These are phyloP conservation scores for Datnioides undecimradiatus DNA, from an alignment of 2,113 vertebrate species.

Conservation along the genomic window DNA sequence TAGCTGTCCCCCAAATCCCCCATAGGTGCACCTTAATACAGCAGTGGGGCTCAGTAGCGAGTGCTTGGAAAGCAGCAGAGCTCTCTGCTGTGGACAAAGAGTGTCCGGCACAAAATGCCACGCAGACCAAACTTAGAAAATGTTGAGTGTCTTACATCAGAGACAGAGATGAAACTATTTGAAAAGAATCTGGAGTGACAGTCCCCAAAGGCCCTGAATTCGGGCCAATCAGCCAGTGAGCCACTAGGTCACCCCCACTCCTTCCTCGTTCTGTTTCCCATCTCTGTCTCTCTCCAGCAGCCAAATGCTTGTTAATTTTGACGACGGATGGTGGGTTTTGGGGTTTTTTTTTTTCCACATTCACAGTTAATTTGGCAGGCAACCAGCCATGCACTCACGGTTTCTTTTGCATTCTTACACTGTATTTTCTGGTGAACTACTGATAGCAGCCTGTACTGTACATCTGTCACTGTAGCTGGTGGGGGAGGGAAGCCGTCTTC, in stretches of 20 bases:
- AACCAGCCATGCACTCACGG: background rate
- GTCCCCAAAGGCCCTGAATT: background rate
- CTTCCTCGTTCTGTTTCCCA: background rate
- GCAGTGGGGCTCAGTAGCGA: too few relatives aligned
- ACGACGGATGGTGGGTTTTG: background rate
- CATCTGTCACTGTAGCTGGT: conserved; percentile 32
- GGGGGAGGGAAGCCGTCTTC: background rate
- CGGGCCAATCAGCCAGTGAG: background rate
- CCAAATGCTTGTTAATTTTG: background rate
- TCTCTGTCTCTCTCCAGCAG: background rate
- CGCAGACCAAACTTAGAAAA: too few relatives aligned
- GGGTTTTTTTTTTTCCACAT: background rate
- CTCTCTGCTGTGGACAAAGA: too few relatives aligned
- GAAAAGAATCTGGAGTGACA: background rate
- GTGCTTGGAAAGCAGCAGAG: too few relatives aligned
- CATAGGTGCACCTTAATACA: too few relatives aligned
- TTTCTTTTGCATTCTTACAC: background rate
- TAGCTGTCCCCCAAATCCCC: too few relatives aligned
- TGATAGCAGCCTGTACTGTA: conserved; percentile 24
- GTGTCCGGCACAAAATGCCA: too few relatives aligned
- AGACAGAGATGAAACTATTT: background rate
- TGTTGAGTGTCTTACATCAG: background rate
- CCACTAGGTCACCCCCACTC: background rate
- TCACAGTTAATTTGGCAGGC: conserved; percentile 24
- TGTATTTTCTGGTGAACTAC: conserved; percentile 8